Base-by-base conservation (phyloP, 2,113 vertebrate species). In the Chauna torquata region DNA sequence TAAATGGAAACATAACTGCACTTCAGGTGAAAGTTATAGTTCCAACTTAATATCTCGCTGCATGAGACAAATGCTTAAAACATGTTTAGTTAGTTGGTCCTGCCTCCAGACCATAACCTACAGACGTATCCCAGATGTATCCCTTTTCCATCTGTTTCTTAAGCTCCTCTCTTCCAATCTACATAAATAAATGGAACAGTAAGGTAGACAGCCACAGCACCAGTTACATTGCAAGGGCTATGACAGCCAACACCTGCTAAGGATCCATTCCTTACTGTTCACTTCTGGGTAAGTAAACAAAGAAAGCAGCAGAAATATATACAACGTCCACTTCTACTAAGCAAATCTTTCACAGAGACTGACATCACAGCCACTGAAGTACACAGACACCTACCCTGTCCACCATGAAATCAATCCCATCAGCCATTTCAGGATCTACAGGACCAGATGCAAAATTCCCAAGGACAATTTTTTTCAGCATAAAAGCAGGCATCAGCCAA, bases 331-430 rank as follows among this genome's bases (percentile, higher is more conserved):
- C 6, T 17, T 11, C 23, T 8, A 11, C 27, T 55, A 22, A 34
- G 25, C 9, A 61, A 54, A 10, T 40, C 50, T 54, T 40, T 17
- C 5, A 34, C 10, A 4, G 13, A 66, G 64, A 75, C 7, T 7
- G 57, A 44, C 25, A 40, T 5, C 34, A 18, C 42, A 70, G 71
- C 66, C 44, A 9, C 1, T 3, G 38, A 30, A 50, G 64, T 14
- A 52, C 40, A 5, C 19, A 25, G 83, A 30, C 8, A 96, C 99
- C 98, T 97, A 99, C 99, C 98, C 99, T 98, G 95, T 99, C 99
- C 77, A 99, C 99, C 99, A 99, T 99, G 97, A 99, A 99, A 97
- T 99, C 99, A 62, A 99, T 99, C 36, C 99, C 99, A 45, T 99
- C 98, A 0, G 99, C 99, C 99, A 99, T 99, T 97, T 99, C 98